phyloP scores from a whole-genome alignment of 2,113 vertebrate species.

The Phalacrocorax pelagicus region DNA sequence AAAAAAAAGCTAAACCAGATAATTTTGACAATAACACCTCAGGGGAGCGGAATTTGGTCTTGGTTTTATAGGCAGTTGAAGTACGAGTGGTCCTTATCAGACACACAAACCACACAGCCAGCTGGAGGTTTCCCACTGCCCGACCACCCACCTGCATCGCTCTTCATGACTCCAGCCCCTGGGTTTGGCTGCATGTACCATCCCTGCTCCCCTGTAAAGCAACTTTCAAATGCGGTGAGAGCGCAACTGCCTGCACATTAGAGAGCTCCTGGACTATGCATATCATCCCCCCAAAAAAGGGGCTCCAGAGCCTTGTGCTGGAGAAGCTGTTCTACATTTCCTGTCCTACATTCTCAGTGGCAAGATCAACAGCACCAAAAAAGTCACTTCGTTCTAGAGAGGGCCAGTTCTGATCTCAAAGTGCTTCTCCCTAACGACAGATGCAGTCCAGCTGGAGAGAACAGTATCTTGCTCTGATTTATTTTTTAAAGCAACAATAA shows the following conservation, averaged over 20 bases:
- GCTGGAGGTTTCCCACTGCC: rapidly evolving
- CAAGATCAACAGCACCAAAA: not conserved
- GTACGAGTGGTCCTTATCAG: not conserved
- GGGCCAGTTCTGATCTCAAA: not conserved
- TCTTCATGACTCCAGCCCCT: not conserved
- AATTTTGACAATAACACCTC: no score
- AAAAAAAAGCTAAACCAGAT: not conserved
- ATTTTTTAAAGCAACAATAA: not conserved
- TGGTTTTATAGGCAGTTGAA: not conserved
- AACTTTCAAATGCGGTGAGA: not conserved
- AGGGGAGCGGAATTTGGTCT: not conserved
- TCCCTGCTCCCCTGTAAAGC: not conserved
- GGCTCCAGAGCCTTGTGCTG: not conserved
- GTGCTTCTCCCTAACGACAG: not conserved
- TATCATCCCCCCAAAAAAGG: no score
- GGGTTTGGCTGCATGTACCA: no score
- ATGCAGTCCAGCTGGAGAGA: not conserved
- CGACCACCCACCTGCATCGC: no score
- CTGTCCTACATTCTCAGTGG: not conserved
- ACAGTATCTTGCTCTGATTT: not conserved
- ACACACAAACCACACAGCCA: no score
- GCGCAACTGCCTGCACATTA: not conserved
- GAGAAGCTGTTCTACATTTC: not conserved
- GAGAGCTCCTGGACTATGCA: not conserved
- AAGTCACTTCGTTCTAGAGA: not conserved